phyloP scores from a whole-genome alignment of 2,888 invertebrate genomes.

The Heliconius hortense region DNA sequence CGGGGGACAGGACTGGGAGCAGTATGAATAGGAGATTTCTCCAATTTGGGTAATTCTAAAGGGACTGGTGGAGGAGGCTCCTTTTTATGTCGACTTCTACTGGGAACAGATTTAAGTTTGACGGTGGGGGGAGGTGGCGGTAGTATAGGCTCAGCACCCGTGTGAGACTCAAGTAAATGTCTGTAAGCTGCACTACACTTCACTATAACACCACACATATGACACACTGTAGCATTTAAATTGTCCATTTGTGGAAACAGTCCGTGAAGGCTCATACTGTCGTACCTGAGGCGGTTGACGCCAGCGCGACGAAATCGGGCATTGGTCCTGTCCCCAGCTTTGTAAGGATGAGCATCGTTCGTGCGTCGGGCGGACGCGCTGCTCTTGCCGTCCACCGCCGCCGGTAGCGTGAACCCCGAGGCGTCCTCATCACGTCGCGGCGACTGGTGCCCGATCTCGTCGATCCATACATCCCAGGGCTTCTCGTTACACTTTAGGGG shows the following conservation, averaged over 20 bases:
- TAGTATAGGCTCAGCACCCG: conserved; percentile 65
- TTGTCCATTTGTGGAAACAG: conserved; percentile 89
- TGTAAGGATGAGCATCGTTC: conserved; percentile 62
- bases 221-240: conserved; percentile 89
- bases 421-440: conserved; percentile 70
- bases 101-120: conserved; percentile 58
- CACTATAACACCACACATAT: conserved; percentile 88
- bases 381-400: conserved; percentile 61
- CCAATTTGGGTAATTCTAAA: conserved; percentile 66
- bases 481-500: conserved; percentile 77
- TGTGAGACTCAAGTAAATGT: conserved; percentile 85
- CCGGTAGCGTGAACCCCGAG: conserved; percentile 60
- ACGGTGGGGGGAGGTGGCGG: conserved; percentile 73
- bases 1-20: conserved; percentile 69
- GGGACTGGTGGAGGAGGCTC: conserved; percentile 68
- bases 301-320: conserved; percentile 67
- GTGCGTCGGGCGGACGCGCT: conserved; percentile 57
- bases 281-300: conserved; percentile 77
- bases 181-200: conserved; percentile 89
- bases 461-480: conserved; percentile 79
- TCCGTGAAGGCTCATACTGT: conserved; percentile 89
- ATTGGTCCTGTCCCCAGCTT: conserved; percentile 53
- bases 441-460: conserved; percentile 75
- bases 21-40: conserved; percentile 64
- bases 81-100: conserved; percentile 70